A percentile compares a stretch with the other conserved stretches of the same genome.
These are phyloP conservation scores for Erpobdella octoculata DNA, from an alignment of 2,888 invertebrate species.

Conservation along the genomic window DNA sequence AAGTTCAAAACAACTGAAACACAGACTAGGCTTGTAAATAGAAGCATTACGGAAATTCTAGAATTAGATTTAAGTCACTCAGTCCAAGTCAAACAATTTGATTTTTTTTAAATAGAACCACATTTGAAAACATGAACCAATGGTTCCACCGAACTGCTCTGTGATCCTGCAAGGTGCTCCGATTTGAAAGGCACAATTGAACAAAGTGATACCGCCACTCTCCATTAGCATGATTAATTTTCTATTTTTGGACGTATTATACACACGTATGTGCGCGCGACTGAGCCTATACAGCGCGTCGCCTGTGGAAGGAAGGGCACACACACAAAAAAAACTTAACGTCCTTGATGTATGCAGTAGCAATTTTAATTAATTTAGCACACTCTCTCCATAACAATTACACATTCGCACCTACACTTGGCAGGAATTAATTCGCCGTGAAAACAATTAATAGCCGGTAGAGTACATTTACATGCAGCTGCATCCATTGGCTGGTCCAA, in stretches of 20 bases:
- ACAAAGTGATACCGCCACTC: not conserved
- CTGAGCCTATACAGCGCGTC: no score
- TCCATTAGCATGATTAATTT: conserved; percentile 5
- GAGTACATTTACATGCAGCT: not conserved
- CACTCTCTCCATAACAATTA: not conserved
- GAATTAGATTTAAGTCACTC: no score
- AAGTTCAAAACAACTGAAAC: no score
- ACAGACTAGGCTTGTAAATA: no score
- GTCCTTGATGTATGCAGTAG: not conserved
- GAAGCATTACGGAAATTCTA: no score
- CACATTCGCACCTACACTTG: conserved; percentile 4
- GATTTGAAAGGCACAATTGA: not conserved
- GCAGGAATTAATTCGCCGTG: conserved; percentile 1
- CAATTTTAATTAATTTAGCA: conserved; percentile 8
- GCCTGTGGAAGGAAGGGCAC: no score
- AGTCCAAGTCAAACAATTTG: no score
- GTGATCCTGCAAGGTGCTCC: no score
- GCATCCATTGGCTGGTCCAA: not conserved
- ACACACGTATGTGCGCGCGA: not conserved
- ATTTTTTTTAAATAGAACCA: no score
- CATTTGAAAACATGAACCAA: no score
- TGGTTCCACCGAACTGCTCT: no score
- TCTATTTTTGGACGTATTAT: not conserved
- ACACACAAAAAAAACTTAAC: not conserved
- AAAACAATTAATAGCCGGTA: conserved; percentile 12